Base-by-base conservation (phyloP, 2,888 invertebrate species). In the Alloscopus bannaensis region DNA sequence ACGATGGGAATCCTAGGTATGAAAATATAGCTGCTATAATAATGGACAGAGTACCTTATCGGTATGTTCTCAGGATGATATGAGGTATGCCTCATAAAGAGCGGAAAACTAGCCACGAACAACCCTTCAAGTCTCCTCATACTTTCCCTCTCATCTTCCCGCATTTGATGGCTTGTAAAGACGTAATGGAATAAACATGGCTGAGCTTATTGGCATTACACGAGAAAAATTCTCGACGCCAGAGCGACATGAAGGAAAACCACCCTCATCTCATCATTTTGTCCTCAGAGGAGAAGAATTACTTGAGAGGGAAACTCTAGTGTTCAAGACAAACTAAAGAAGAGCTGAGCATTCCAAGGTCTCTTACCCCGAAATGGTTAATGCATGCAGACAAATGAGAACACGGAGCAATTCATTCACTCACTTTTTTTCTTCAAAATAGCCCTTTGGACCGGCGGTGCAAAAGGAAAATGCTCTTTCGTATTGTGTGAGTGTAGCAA, bases 361-460 rank as follows among this genome's bases (percentile, higher is more conserved):
- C 45, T 52, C 40, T 42, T 45, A n/a, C 24, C 52, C 45, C 22
- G 40, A 70, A 80, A 81, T 77, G 76, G 81, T 65, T 71, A 81
- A 81, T 81, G 52, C 71, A 81, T 81, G 81, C 76, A 81, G 72
- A 81, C 71, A 81, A 81, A 81, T 68, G 81, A 66, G 76, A 45
- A 69, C 62, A 57, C 64, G 57, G 70, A 71, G 71, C 55, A 20
- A 55, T 8, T 24, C 20, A 60, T 60, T 60, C 60, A 60, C 40
- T 22, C 40, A 36, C 8, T 11, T 55, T 26, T 26, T 50, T n/a
- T 50, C 18, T 18, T 18, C 18, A 29, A 28, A 64, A 64, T 64
- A 18, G 64, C 47, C 28, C 64, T 60, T 59, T 11, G 55, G 20
- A 26, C 55, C 31, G 47, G 47, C 11, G 52, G 6, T 24, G 22